Conservation (phyloP, 2,888 invertebrate genomes). For the Neoitamus cyanurus region DNA sequence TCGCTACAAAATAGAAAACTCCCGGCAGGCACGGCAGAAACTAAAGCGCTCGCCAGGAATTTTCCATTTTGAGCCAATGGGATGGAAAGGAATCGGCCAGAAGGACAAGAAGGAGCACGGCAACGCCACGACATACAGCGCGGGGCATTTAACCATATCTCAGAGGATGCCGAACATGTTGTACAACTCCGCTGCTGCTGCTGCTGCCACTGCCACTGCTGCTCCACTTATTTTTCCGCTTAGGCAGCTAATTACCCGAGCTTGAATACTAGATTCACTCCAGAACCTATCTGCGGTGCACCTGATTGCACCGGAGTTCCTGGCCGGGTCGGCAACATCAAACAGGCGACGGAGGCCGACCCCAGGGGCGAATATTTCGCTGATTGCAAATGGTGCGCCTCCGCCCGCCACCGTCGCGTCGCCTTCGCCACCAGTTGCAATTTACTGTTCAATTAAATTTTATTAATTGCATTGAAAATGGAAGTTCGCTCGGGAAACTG, state of each 20-base stretch:
- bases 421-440: not conserved
- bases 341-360: not conserved
- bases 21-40: constrained; percentile 1
- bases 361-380: not conserved
- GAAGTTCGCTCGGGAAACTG: not conserved
- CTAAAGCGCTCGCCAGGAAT: constrained; percentile 32
- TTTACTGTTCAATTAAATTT: constrained; percentile 43
- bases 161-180: not conserved
- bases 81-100: constrained; percentile 28
- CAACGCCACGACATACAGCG: not conserved
- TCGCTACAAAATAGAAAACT: constrained; percentile 36
- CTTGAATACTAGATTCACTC: not conserved
- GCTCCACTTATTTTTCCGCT: not conserved
- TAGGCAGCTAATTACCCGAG: constrained; percentile 27
- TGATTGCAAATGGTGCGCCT: not conserved
- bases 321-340: constrained; percentile 16
- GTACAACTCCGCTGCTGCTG: not conserved
- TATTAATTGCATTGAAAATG: constrained; percentile 40
- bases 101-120: constrained; percentile 1
- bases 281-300: not conserved
- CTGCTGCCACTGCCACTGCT: not conserved
- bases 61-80: constrained; percentile 43
- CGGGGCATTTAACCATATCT: constrained; percentile 11
- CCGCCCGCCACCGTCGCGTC: not conserved
- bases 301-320: not conserved